Base-by-base conservation (phyloP, 2,797 vertebrate genomes). In the Alouatta caraya region DNA sequence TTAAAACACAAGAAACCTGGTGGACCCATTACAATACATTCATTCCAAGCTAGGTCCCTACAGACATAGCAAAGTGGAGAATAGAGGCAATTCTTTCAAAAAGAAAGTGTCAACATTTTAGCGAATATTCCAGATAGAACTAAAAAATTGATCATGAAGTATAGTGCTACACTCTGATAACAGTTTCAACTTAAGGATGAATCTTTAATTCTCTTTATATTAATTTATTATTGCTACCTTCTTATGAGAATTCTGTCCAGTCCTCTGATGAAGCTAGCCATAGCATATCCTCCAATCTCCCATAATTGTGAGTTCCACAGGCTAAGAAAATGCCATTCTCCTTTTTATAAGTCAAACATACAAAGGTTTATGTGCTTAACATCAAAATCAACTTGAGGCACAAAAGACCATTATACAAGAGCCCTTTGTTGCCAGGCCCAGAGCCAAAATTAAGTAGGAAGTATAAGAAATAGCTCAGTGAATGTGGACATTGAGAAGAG, bases 1-100 rank as follows among this genome's bases (percentile, higher is more conserved):
- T 94, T 97, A 96, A 95, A 96, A 86, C 39, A 91, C 52, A 94
- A 57, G 44, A 97, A 90, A 90, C 21, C 88, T 92, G 5, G 33
- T 57, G n/a, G 21, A 83, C 80, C 46, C 15, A 84, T 19, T 79
- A n/a, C 15, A 44, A 81, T 46, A 13, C 55, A 82, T 88, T 92
- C 48, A 37, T 94, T 92, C 26, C 52, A 88, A 28, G 19, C n/a
- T 75, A 76, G 33, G 17, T 37, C 8, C 4, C 37, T 33, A 46
- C 1, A 55, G 28, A 92, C 8, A 64, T 1, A 94, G 33, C 39
- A 86, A 87, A 95, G 70, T 76, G 26, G 12, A 93, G 26, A 79
- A 59, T 1, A 94, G 30, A 90, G 5, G 9, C 4, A 33, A 81
- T 88, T 93, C 57, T 93, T 95, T 80, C 39, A 84, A 89, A 93